Conservation (phyloP, 1,140 invertebrate species). For the Ectropis grisescens region DNA sequence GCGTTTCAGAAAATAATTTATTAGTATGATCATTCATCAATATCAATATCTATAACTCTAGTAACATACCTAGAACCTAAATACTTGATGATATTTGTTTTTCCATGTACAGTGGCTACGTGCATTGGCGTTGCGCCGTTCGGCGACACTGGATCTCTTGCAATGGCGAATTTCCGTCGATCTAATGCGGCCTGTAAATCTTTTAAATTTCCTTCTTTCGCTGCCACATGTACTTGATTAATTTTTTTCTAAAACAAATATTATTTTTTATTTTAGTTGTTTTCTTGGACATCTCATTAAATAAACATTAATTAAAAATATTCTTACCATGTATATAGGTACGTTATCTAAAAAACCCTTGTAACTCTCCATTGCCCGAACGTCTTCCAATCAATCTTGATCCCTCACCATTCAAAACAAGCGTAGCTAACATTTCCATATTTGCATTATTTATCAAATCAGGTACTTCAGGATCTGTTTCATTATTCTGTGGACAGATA, state of each 20-base stretch:
- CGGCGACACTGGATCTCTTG: slow-evolving; percentile 82
- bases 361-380: slow-evolving; percentile 84
- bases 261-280: no score
- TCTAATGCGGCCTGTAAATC: slow-evolving; percentile 90
- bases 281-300: no score
- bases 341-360: slow-evolving; percentile 92
- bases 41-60: no score
- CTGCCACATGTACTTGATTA: slow-evolving; percentile 86
- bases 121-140: slow-evolving; percentile 94
- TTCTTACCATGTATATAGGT: slow-evolving; percentile 87
- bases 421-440: slow-evolving; percentile 89
- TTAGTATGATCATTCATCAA: no score
- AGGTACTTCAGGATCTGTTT: slow-evolving; percentile 62
- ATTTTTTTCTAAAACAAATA: slow-evolving; percentile 83
- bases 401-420: slow-evolving; percentile 90
- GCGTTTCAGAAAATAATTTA: not conserved
- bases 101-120: slow-evolving; percentile 88
- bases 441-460: slow-evolving; percentile 79
- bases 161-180: slow-evolving; percentile 90
- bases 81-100: slow-evolving; percentile 77
- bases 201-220: slow-evolving; percentile 86
- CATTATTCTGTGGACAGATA: slow-evolving; percentile 45
- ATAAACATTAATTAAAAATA: no score
- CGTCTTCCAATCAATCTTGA: slow-evolving; percentile 80
- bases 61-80: slow-evolving; percentile 69